Evolutionary conservation across 2,113 vertebrate species (phyloP).

Genomic region (Podiceps cristatus): DNA sequence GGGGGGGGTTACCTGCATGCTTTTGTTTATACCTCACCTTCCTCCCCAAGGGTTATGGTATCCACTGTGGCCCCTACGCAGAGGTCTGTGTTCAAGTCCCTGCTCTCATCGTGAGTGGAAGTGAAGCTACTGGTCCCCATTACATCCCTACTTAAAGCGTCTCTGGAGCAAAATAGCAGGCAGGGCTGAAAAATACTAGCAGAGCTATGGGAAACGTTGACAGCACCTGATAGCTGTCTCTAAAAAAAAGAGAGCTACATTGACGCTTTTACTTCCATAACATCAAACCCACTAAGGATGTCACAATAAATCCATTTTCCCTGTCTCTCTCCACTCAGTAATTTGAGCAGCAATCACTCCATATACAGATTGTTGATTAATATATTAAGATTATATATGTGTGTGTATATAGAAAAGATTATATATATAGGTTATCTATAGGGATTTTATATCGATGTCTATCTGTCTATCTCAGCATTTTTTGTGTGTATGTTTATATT

Average conservation of each 20-base stretch:
- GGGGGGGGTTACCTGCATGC: not conserved
- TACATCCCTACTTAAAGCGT: not conserved
- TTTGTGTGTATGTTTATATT: not conserved
- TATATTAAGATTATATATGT: not conserved
- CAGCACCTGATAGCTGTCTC: not conserved
- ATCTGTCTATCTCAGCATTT: not conserved
- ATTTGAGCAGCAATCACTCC: not conserved
- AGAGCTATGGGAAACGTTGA: constrained; percentile 5
- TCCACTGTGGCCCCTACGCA: not conserved
- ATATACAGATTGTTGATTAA: not conserved
- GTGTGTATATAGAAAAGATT: not conserved
- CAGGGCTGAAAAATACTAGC: not conserved
- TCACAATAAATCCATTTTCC: constrained; percentile 5
- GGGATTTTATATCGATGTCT: not conserved
- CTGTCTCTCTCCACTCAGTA: not conserved
- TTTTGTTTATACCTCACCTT: not conserved
- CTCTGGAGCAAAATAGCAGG: not conserved
- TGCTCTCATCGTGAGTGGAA: not conserved
- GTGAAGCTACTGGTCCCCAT: not conserved
- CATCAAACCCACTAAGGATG: not conserved
- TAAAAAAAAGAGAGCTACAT: accelerated
- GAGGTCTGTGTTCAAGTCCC: not conserved
- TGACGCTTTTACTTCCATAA: not conserved
- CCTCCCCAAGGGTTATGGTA: not conserved
- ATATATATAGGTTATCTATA: not conserved